phyloP scores from a whole-genome alignment of 2,113 vertebrate genomes.

The Martes martes region DNA sequence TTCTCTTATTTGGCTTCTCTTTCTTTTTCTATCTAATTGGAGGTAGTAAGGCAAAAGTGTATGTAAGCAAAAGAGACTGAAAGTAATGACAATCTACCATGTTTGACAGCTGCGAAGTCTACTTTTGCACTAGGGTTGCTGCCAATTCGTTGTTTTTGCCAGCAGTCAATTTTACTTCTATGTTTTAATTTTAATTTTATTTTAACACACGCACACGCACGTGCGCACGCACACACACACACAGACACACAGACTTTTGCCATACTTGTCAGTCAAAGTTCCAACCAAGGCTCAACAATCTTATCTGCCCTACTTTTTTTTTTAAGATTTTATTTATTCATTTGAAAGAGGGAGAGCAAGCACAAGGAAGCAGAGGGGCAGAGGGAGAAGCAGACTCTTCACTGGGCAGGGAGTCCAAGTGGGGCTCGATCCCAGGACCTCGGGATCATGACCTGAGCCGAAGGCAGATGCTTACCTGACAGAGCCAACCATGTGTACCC shows the following conservation, averaged over 20 bases:
- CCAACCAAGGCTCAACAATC: not conserved
- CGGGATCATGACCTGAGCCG: too few species aligned
- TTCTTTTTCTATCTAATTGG: not conserved
- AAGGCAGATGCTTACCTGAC: too few species aligned
- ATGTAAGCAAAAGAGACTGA: not conserved
- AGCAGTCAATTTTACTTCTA: not conserved
- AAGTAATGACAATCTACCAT: not conserved
- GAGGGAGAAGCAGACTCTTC: too few species aligned
- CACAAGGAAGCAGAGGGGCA: too few species aligned
- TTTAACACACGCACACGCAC: not conserved
- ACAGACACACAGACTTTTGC: not conserved
- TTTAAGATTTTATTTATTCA: too few species aligned
- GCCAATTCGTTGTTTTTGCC: not conserved
- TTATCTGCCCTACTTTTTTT: not conserved
- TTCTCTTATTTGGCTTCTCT: not conserved
- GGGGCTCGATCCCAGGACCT: too few species aligned
- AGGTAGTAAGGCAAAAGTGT: not conserved
- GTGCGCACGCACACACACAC: not conserved
- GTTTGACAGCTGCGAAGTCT: not conserved
- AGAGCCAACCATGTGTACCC: too few species aligned
- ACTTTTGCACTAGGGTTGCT: not conserved
- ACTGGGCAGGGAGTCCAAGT: too few species aligned
- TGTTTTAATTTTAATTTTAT: not conserved
- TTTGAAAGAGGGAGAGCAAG: too few species aligned
- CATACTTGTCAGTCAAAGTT: not conserved